Evolutionary conservation across 2,888 invertebrate genomes (phyloP).

Genomic region (Calliopum simillimum): DNA sequence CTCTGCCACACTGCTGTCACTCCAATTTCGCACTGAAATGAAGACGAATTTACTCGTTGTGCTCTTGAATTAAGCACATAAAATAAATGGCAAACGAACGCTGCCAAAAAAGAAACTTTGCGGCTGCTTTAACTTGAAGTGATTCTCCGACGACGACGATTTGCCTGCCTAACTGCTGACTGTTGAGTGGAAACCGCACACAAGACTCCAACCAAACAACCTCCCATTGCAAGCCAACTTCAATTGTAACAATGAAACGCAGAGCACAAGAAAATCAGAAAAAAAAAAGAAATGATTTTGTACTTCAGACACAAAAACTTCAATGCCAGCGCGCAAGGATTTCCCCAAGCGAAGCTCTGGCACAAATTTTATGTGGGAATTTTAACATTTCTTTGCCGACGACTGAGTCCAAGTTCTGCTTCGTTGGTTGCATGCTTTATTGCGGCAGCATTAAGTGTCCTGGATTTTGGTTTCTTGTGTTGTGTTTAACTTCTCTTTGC

Average conservation of each 20-base stretch:
- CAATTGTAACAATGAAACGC: background rate
- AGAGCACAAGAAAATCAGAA: background rate
- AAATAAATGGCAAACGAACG: constrained; percentile 25
- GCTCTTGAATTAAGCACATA: constrained; percentile 39
- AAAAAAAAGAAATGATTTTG: background rate
- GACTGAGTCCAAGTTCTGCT: constrained; percentile 39
- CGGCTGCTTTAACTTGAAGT: constrained; percentile 1
- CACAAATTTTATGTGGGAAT: constrained; percentile 10
- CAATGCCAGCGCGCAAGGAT: background rate
- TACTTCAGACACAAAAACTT: constrained; percentile 6
- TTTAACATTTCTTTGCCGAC: background rate
- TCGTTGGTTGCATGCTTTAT: constrained; percentile 41
- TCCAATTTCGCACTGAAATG: constrained; percentile 23
- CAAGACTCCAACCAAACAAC: too few relatives aligned
- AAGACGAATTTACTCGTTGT: constrained; percentile 38
- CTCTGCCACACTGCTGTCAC: constrained; percentile 25
- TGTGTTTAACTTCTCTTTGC: constrained; percentile 6
- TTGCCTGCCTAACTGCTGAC: too few relatives aligned
- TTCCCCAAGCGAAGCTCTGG: constrained; percentile 14
- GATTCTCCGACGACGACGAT: background rate
- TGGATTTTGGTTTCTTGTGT: background rate
- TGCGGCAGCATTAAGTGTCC: background rate
- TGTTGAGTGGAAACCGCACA: too few relatives aligned
- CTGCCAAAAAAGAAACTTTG: constrained; percentile 7
- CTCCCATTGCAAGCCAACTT: too few relatives aligned